Base-by-base conservation (phyloP, 2,113 vertebrate species). In the Micromys minutus region DNA sequence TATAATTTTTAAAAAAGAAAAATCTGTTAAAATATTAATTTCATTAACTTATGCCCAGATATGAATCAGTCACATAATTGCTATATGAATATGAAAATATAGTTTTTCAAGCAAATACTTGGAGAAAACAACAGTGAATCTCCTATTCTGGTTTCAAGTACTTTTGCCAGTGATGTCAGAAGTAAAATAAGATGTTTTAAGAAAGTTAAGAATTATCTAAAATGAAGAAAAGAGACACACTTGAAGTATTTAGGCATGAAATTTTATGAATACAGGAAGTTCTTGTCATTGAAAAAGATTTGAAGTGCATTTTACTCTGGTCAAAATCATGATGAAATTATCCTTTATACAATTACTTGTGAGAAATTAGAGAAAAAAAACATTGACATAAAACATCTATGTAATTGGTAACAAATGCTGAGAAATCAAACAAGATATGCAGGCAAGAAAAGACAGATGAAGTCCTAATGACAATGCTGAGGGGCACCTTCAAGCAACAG, bases 1-100 rank as follows among this genome's bases (percentile, higher is more conserved):
- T 50, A 39, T 63, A 65, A 36, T 57, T 65, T 69, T 87, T 39
- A 24, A 61, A 9, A 63, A 67, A 79, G 10, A 92, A 91, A 81
- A 79, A 75, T 29, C 21, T 39, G 77, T 31, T 76, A 63, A 79
- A 96, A 93, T 26, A 87, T 93, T 39, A 69, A 69, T 88, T 94
- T 83, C 67, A 63, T 5, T 50, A 16, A 76, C 45, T 47, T 39
- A 91, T 21, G 13, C 1, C 63, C 76, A 79, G 4, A 69, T 94
- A 21, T 79, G 24, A 91, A 57, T 77, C 55, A 84, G 29, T 7
- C 36, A 50, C 85, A 29, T 80, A 65, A 93, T 59, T 90, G 42
- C 59, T 88, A 61, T 36, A 13, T 59, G 83, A 90, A 75, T 22
- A 89, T 21, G 91, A 92, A 89, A 89, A 63, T 29, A 75, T 1